Conservation (phyloP, 2,888 invertebrate genomes). For the Coecobrya sp. region DNA sequence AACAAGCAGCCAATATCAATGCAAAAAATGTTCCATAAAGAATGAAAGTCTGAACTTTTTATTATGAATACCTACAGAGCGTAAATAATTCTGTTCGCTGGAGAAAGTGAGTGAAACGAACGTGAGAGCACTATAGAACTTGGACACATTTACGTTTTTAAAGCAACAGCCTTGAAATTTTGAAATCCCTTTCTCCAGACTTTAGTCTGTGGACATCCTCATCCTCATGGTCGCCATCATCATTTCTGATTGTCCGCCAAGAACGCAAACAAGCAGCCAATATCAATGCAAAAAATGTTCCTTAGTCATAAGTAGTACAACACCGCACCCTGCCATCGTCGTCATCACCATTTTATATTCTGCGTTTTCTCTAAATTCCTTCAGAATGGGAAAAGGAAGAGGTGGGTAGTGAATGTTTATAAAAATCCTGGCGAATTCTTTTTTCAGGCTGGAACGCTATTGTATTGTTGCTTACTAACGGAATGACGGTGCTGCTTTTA, state of each 20-base stretch:
- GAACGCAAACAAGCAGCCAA: background rate
- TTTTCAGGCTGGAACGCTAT: background rate
- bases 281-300: conserved; percentile 13
- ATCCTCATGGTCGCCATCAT: background rate
- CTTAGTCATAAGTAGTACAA: background rate
- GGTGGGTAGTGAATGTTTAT: background rate
- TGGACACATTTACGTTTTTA: background rate
- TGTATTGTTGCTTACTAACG: background rate
- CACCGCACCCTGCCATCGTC: background rate
- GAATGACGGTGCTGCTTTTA: background rate
- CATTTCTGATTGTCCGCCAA: conserved; percentile 18
- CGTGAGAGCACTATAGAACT: background rate
- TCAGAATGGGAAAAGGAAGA: background rate
- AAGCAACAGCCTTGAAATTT: background rate
- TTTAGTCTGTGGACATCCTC: background rate
- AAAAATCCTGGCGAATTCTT: conserved; percentile 16
- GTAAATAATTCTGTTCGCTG: background rate
- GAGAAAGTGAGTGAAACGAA: background rate
- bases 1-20: conserved; percentile 7
- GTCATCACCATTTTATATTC: background rate
- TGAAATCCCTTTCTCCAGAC: background rate
- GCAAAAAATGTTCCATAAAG: background rate
- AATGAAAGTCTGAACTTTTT: background rate
- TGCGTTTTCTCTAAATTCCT: background rate
- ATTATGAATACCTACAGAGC: background rate